Conservation (phyloP, 2,113 vertebrate genomes). For the Balaeniceps rex region DNA sequence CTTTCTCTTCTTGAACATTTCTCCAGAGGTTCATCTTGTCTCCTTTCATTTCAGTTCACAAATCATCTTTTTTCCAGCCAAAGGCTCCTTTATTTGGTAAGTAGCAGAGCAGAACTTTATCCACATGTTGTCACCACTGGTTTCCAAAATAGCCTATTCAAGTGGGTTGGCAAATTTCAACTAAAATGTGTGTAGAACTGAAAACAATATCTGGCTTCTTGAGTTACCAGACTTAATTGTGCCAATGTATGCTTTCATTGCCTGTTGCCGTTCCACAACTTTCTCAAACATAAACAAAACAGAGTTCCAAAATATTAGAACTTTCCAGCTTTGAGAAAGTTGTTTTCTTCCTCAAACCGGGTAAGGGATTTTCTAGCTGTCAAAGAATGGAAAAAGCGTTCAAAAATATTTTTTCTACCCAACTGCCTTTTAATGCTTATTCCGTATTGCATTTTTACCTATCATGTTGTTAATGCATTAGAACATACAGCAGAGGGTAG, state of each 20-base stretch:
- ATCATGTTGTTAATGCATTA: background rate
- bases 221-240: constrained; percentile 53
- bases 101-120: constrained; percentile 52
- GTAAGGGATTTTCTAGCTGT: constrained; percentile 36
- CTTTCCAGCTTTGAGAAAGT: constrained; percentile 58
- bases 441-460: background rate
- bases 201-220: constrained; percentile 62
- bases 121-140: constrained; percentile 39
- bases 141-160: constrained; percentile 53
- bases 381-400: constrained; percentile 53
- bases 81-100: constrained; percentile 39
- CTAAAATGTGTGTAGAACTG: constrained; percentile 28
- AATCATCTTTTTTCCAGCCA: constrained; percentile 17
- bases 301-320: constrained; percentile 53
- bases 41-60: constrained; percentile 16
- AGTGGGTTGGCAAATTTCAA: constrained; percentile 45
- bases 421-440: background rate
- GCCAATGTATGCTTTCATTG: constrained; percentile 61
- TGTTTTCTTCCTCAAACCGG: constrained; percentile 38
- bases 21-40: background rate
- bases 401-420: constrained; percentile 25
- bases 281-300: constrained; percentile 57
- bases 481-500: background rate
- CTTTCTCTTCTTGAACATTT: background rate
- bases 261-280: constrained; percentile 52